Percentiles rank a stretch among this genome's conserved stretches.
Evolutionary conservation across 2,113 vertebrate species (phyloP).

Genomic region (Saimiri boliviensis): DNA sequence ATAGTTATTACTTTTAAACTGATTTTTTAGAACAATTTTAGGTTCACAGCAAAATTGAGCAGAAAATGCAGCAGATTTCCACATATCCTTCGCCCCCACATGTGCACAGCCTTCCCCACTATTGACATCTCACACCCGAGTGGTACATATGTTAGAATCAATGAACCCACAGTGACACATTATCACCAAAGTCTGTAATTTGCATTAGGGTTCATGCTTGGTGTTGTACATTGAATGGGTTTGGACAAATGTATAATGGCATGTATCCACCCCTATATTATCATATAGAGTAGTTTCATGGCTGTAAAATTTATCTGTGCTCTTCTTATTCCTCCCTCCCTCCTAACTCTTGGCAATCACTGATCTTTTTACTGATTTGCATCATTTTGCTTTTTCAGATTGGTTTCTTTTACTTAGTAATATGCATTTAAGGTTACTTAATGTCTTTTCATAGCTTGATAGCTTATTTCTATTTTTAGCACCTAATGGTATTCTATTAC

Average conservation of each 20-base stretch:
- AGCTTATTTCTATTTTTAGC: not conserved
- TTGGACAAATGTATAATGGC: not conserved
- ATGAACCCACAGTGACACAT: not conserved
- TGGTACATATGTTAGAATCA: not conserved
- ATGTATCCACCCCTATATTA: not conserved
- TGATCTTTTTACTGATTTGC: not conserved
- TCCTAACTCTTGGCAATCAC: not conserved
- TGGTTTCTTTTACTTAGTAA: not conserved
- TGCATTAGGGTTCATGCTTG: not conserved
- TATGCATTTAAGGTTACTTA: not conserved
- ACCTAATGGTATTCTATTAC: not conserved
- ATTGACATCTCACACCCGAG: not conserved
- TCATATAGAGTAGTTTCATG: not conserved
- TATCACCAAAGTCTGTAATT: not conserved
- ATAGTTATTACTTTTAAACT: not conserved
- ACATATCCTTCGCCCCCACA: no score
- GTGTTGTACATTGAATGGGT: not conserved
- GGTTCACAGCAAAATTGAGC: not conserved
- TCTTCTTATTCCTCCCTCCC: not conserved
- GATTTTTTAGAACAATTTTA: not conserved
- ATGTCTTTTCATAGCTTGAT: not conserved
- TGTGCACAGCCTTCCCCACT: not conserved
- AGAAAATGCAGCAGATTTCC: not conserved
- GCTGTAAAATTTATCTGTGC: not conserved
- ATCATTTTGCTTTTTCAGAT: not conserved